These are phyloP conservation scores for Datnioides undecimradiatus DNA, from an alignment of 2,113 vertebrate genomes.

Conservation along the genomic window DNA sequence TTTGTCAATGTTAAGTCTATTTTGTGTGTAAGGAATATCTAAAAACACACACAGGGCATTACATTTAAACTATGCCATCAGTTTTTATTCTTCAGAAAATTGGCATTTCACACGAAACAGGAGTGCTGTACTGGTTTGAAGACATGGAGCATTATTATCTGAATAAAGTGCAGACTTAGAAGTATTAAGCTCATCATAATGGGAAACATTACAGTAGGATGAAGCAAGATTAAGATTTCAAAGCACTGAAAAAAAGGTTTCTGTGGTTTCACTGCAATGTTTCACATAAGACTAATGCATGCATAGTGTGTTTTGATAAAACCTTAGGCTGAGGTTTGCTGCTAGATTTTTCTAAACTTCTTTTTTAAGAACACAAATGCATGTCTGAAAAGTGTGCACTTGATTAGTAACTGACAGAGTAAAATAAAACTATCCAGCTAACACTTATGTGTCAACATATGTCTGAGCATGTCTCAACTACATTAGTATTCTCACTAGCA, in stretches of 20 bases:
- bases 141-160: neutral
- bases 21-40: neutral
- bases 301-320: neutral
- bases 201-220: neutral
- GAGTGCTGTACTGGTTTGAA: slow-evolving; percentile 17
- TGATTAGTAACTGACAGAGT: neutral
- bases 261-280: neutral
- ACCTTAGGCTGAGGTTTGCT: neutral
- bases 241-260: neutral
- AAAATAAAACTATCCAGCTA: neutral
- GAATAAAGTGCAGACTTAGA: slow-evolving; percentile 23
- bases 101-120: neutral
- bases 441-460: neutral
- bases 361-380: neutral
- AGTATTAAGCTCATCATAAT: neutral
- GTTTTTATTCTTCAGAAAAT: slow-evolving; percentile 23
- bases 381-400: neutral
- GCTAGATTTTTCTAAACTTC: neutral
- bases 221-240: neutral
- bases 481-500: neutral
- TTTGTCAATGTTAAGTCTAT: slow-evolving; percentile 3
- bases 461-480: neutral
- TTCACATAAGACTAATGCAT: neutral
- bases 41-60: neutral
- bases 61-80: neutral